A percentile compares a stretch with the other conserved stretches of the same genome.
Evolutionary conservation across 2,797 vertebrate species (phyloP).

Genomic region (Hoplostethus atlanticus): DNA sequence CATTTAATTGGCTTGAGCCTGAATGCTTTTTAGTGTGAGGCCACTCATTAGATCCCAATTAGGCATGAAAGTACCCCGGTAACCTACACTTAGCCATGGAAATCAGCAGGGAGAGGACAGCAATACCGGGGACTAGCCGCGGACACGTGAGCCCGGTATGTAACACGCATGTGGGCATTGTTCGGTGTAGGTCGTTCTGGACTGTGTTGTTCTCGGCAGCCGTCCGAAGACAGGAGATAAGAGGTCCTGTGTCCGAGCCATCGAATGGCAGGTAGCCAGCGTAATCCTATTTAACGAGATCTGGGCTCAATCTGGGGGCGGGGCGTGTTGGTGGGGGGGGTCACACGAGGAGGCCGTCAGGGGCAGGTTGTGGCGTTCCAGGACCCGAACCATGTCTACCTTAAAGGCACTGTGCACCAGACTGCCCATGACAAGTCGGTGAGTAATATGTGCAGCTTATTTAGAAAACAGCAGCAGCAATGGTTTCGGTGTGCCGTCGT

Average conservation of each 20-base stretch:
- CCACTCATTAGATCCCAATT: constrained; percentile 69
- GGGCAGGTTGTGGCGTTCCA: constrained; percentile 57
- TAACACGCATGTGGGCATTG: constrained; percentile 60
- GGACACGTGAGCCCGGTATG: constrained; percentile 15
- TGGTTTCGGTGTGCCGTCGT: not conserved
- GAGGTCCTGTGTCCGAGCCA: constrained; percentile 72
- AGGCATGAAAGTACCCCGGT: constrained; percentile 59
- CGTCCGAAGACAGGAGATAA: constrained; percentile 78
- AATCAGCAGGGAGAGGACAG: constrained; percentile 49
- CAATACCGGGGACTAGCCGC: constrained; percentile 24
- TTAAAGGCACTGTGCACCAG: constrained; percentile 5
- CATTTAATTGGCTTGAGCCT: constrained; percentile 56
- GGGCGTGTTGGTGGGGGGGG: constrained; percentile 55
- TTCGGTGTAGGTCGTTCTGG: constrained; percentile 75
- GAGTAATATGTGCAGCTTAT: not conserved
- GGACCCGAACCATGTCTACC: constrained; percentile 8
- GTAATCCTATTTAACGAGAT: constrained; percentile 83
- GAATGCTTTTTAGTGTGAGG: constrained; percentile 50
- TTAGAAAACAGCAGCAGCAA: not conserved
- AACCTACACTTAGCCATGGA: constrained; percentile 54
- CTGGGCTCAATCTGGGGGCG: constrained; percentile 60
- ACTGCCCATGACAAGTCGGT: not conserved
- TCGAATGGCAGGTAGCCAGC: constrained; percentile 78
- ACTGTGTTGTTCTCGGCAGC: constrained; percentile 75
- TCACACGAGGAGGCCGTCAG: constrained; percentile 63